phyloP scores from a whole-genome alignment of 2,797 vertebrate species.

The Sebastes flavidus region DNA sequence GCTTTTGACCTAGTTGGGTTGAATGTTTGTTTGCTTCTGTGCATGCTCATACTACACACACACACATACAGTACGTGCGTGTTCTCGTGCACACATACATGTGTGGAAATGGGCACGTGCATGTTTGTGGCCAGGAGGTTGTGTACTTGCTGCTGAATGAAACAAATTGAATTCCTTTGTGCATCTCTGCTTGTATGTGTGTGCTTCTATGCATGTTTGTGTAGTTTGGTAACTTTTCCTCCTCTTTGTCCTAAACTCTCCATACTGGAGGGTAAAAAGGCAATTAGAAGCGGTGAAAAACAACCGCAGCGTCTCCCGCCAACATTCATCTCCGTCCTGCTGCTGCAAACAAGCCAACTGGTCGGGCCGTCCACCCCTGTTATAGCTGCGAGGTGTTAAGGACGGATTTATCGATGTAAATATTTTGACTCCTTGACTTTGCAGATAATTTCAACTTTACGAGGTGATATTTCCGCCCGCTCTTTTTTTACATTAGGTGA shows the following conservation, averaged over 20 bases:
- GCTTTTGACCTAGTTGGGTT: slow-evolving; percentile 57
- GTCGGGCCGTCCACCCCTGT: slow-evolving; percentile 83
- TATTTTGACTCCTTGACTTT: slow-evolving; percentile 94
- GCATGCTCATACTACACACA: not conserved
- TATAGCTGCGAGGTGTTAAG: slow-evolving; percentile 83
- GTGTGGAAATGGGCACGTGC: not conserved
- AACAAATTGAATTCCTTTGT: slow-evolving; percentile 1
- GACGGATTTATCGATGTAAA: slow-evolving; percentile 93
- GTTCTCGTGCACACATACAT: not conserved
- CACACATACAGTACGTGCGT: not conserved
- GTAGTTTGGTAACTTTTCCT: slow-evolving; percentile 49
- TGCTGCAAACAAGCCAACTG: slow-evolving; percentile 82
- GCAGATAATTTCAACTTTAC: slow-evolving; percentile 92
- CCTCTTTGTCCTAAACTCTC: slow-evolving; percentile 66
- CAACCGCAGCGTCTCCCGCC: slow-evolving; percentile 80
- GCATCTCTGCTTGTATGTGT: not conserved
- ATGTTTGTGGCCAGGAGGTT: not conserved
- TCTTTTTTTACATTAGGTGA: slow-evolving; percentile 94
- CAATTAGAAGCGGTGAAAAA: slow-evolving; percentile 77
- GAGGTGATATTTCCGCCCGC: slow-evolving; percentile 90
- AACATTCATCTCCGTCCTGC: slow-evolving; percentile 85
- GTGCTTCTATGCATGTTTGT: slow-evolving; percentile 12
- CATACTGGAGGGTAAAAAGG: slow-evolving; percentile 58
- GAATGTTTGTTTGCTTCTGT: slow-evolving; percentile 19
- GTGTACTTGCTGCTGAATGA: not conserved